Base-by-base conservation (phyloP, 2,888 invertebrate species). In the Mesopsocus fuscifrons region DNA sequence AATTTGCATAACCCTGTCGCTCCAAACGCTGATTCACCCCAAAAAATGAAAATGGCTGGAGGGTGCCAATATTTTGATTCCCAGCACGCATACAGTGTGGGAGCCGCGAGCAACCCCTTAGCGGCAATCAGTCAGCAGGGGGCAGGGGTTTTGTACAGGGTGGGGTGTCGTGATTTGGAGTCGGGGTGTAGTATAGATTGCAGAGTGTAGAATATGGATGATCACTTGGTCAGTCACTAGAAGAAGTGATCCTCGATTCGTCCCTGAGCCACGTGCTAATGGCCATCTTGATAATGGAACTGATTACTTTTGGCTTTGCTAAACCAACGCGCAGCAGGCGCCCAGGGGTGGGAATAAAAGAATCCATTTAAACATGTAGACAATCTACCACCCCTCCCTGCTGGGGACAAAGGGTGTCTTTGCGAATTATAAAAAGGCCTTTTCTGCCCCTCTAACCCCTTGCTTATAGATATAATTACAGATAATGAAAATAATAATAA, bases 251-350 rank as follows among this genome's bases (percentile, higher is more conserved):
- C 26, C 8, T 38, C 15, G 38, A n/a, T 15, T 4, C 38, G 38
- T n/a, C 38, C 38, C 38, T 38, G 38, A n/a, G 21, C 17, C 38
- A 38, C 38, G 38, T 38, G 38, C 38, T 38, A 38, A 38, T 38
- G 38, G 38, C 38, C 20, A 38, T 38, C 21, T 18, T 20, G 38
- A 38, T 38, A 38, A 38, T 38, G 38, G 20, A 38, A 38, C 38
- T 38, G 38, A 38, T 38, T 38, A 38, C 38, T 38, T 38, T 38
- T 38, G 38, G 38, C 38, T 38, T 38, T 38, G 38, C 38, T 20
- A 38, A 38, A 38, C 38, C 38, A 38, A 38, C 38, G 38, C 38
- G 15, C 38, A 38, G 38, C 38, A 18, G 38, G 38, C 18, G 21
- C 17, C 21, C 38, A 13, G 20, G 38, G 38, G 38, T 38, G 20